Evolutionary conservation across 30 jellyfish, hydroid and myxozoan genomes (phyloP).

Genomic region (Pelagia noctiluca): DNA sequence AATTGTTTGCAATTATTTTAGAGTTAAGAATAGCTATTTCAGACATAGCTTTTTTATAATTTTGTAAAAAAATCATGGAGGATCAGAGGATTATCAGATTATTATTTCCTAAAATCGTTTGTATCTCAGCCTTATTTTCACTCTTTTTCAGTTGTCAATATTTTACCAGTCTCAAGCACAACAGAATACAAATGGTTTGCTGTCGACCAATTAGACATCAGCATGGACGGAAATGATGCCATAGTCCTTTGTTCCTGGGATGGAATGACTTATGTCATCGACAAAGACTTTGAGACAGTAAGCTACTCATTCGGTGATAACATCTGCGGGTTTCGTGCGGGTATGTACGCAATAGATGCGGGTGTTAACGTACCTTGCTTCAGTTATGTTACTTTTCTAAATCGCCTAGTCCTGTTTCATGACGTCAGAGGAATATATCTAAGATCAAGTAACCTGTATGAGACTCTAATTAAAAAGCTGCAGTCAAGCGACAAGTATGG

Average conservation of each 20-base stretch:
- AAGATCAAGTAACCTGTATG: slow-evolving; percentile 69
- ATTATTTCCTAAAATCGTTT: too few species aligned
- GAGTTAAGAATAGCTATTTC: too few species aligned
- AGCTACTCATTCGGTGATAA: slow-evolving; percentile 79
- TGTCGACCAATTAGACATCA: slow-evolving; percentile 73
- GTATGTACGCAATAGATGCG: slow-evolving; percentile 70
- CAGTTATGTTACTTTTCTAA: slow-evolving; percentile 85
- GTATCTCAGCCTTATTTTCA: too few species aligned
- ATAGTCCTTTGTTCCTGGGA: slow-evolving; percentile 88
- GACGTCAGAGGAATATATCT: slow-evolving; percentile 51
- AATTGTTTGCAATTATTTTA: too few species aligned
- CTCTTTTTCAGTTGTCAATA: background rate
- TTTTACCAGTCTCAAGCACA: slow-evolving; percentile 52
- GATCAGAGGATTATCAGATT: too few species aligned
- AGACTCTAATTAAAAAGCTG: slow-evolving; percentile 68
- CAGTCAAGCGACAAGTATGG: slow-evolving; percentile 40
- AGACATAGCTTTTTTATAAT: too few species aligned
- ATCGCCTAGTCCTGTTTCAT: slow-evolving; percentile 70
- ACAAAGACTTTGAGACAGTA: slow-evolving; percentile 56
- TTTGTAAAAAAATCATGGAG: too few species aligned
- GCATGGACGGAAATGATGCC: slow-evolving; percentile 81
- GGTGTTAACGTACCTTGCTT: slow-evolving; percentile 77
- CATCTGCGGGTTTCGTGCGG: slow-evolving; percentile 94
- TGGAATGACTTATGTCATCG: slow-evolving; percentile 89
- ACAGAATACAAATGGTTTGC: slow-evolving; percentile 85